These are phyloP conservation scores for Trichonephila clavipes DNA, from an alignment of 1,140 invertebrate species.

Conservation along the genomic window DNA sequence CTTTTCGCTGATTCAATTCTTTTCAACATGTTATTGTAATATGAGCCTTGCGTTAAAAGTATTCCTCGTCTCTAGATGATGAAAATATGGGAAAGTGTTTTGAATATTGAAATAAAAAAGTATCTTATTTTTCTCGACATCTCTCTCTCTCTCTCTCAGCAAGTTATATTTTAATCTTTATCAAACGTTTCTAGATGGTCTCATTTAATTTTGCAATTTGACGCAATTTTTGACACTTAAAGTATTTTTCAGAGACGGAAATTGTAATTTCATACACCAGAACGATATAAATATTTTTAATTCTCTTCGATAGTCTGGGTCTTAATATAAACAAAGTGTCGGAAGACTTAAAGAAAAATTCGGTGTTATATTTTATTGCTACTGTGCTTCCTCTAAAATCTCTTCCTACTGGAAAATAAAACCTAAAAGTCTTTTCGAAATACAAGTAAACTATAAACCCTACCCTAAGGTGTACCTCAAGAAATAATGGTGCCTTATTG, in stretches of 20 bases:
- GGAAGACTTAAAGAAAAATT: no score
- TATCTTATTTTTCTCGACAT: neutral
- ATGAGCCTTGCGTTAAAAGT: neutral
- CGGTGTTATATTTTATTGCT: no score
- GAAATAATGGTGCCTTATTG: no score
- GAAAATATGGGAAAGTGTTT: neutral
- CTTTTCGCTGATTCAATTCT: neutral
- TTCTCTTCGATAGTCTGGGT: no score
- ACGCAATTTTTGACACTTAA: neutral
- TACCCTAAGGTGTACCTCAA: no score
- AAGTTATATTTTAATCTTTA: neutral
- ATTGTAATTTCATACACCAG: neutral
- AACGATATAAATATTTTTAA: neutral
- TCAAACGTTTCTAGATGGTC: neutral
- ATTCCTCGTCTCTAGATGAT: no score
- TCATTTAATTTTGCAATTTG: neutral
- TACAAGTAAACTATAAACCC: no score
- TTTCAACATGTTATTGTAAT: neutral
- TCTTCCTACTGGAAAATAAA: no score
- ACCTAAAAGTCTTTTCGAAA: no score
- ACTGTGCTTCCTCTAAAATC: no score
- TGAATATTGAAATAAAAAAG: neutral
- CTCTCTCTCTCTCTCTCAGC: no score
- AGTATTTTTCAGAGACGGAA: neutral
- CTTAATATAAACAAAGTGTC: no score